These are phyloP conservation scores for Papilio gigon DNA, from an alignment of 2,888 invertebrate genomes.

Conservation along the genomic window DNA sequence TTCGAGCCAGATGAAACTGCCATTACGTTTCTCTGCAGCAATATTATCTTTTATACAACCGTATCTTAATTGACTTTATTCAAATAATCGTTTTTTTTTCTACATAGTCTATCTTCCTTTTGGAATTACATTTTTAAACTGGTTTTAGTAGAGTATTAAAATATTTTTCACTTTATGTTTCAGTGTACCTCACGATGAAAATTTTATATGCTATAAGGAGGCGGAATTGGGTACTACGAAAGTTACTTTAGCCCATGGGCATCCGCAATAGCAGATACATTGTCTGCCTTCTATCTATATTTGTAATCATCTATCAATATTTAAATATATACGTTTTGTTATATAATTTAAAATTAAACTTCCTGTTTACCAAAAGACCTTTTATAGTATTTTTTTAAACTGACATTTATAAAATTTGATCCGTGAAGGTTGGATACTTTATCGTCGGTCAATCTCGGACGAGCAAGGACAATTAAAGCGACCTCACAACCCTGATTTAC, in stretches of 20 bases:
- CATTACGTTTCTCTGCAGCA: constrained; percentile 28
- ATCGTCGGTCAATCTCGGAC: constrained; percentile 23
- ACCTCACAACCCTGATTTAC: constrained; percentile 45
- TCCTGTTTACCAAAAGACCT: constrained; percentile 4
- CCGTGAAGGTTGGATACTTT: constrained; percentile 32
- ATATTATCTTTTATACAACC: constrained; percentile 28
- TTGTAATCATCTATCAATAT: not conserved
- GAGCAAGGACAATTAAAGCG: constrained; percentile 40
- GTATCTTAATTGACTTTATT: not conserved
- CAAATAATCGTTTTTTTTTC: not conserved
- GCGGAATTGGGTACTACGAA: no score
- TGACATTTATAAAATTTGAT: constrained; percentile 7
- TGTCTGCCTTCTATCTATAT: no score
- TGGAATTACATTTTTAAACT: no score
- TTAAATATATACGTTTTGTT: not conserved
- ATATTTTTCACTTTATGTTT: no score
- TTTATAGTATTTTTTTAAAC: not conserved
- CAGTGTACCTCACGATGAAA: no score
- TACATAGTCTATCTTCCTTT: no score
- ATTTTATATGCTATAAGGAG: no score
- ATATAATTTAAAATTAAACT: constrained; percentile 3
- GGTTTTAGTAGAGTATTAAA: no score
- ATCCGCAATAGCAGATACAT: no score
- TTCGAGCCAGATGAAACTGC: constrained; percentile 43
- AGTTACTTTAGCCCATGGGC: no score